Base-by-base conservation (phyloP, 2,113 vertebrate species). In the Gadus macrocephalus region DNA sequence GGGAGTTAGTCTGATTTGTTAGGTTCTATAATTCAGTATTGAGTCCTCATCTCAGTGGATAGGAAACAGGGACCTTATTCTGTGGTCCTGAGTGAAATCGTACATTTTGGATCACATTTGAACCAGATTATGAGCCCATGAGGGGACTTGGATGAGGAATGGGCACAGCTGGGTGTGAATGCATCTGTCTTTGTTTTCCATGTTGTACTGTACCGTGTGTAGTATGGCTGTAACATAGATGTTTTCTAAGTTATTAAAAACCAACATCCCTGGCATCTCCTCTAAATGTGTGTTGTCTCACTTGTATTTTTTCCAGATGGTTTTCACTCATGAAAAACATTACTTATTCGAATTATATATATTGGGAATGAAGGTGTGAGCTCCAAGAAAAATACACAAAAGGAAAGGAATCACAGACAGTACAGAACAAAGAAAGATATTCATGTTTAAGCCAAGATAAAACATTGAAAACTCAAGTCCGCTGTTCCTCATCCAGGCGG, bases 231-330 rank as follows among this genome's bases (percentile, higher is more conserved):
- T 90, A 89, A 87, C 85, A 86, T 89, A 86, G 84, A 83, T 89
- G 86, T 83, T 88, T 88, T 89, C 79, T 89, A 88, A 88, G 81
- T 90, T 86, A 90, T 88, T 87, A 85, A 84, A 78, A 88, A 86
- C 75, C 70, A 80, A 82, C 79, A 83, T 83, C 83, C 77, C 81
- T 68, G 74, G 78, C 88, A 86, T 86, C 84, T 87, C 80, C 74
- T 87, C 77, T 53, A 66, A 78, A 59, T 65, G 62, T 31, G 15
- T 3, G 25, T 0, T n/a, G 53, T 71, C 75, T 6, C 20, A 55
- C 62, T 63, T n/a, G 68, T 38, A 7, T 69, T 64, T n/a, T 31
- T 25, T 49, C 12, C 38, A 15, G 6, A 61, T 28, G 62, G 11
- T 12, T 61, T 14, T 61, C 5, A 28, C 49, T 56, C 31, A 35